Evolutionary conservation across 1,140 invertebrate species (phyloP).

Genomic region (Temnothorax longispinosus): DNA sequence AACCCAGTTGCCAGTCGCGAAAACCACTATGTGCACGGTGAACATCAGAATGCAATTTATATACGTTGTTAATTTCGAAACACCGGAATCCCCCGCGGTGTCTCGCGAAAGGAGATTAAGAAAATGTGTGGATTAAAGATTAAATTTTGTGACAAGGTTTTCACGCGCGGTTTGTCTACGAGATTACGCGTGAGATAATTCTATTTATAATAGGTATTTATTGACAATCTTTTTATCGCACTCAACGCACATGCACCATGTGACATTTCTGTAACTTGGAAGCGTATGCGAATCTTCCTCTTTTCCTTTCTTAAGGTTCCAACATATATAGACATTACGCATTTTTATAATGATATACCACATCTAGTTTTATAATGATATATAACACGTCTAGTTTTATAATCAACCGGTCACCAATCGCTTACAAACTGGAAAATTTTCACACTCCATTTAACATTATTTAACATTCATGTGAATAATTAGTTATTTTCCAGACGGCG

Average conservation of each 20-base stretch:
- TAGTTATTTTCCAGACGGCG: neutral
- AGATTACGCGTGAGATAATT: neutral
- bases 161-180: neutral
- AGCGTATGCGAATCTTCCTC: neutral
- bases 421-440: neutral
- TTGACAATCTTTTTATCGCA: neutral
- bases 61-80: conserved; percentile 37
- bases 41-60: conserved; percentile 46
- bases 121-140: neutral
- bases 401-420: neutral
- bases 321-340: neutral
- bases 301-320: neutral
- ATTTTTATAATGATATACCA: neutral
- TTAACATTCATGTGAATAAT: neutral
- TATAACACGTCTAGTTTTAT: neutral
- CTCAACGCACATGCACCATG: no score
- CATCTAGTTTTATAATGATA: neutral
- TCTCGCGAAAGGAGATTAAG: neutral
- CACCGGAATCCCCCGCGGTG: neutral
- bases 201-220: neutral
- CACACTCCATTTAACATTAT: neutral
- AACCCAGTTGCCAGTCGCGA: neutral
- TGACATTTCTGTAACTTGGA: neutral
- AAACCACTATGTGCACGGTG: neutral
- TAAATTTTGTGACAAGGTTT: neutral